Percentiles rank a stretch among this genome's conserved stretches.
These are phyloP conservation scores for Cinclus cinclus DNA, from an alignment of 2,113 vertebrate species.

Conservation along the genomic window DNA sequence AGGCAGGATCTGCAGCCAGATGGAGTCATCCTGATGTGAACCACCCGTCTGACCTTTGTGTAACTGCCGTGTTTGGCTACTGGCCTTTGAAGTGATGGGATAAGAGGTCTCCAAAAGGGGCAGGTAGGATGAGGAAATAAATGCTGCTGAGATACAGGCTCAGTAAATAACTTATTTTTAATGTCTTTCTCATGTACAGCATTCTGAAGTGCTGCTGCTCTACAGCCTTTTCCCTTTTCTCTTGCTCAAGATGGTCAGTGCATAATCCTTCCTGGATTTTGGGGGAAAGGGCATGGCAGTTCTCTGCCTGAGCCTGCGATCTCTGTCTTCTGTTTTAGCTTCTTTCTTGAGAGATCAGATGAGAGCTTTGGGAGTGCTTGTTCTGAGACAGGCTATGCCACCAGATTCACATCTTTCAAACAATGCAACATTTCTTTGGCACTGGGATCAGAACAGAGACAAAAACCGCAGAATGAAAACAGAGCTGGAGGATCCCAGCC, in stretches of 20 bases:
- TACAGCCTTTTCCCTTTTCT: background rate
- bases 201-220: background rate
- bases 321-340: background rate
- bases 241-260: background rate
- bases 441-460: background rate
- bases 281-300: background rate
- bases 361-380: background rate
- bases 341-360: background rate
- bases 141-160: background rate
- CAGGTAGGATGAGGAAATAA: background rate
- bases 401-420: slow-evolving; percentile 12
- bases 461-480: slow-evolving; percentile 30
- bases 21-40: background rate
- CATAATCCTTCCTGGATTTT: background rate
- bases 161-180: background rate
- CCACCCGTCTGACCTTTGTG: slow-evolving; percentile 30
- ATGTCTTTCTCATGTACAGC: background rate
- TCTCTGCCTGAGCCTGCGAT: background rate
- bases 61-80: background rate
- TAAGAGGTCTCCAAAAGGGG: background rate
- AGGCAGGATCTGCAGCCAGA: slow-evolving; percentile 24
- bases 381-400: background rate
- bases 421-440: slow-evolving; percentile 18
- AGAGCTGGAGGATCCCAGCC: background rate
- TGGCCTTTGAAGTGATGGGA: background rate